Evolutionary conservation across 2,797 vertebrate species (phyloP).

Genomic region (Pseudochirops cupreus): DNA sequence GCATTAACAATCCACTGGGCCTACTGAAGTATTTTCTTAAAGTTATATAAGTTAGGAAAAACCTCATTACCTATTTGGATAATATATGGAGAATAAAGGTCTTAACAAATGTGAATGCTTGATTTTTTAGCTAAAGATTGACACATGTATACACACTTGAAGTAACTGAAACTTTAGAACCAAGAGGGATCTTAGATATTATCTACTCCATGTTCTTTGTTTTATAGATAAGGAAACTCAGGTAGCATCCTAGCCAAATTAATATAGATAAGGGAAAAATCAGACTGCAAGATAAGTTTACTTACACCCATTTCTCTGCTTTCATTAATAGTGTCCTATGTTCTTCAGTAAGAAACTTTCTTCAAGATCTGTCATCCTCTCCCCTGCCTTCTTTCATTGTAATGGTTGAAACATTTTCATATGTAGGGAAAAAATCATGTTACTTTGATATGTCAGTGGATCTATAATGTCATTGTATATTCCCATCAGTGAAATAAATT

Average conservation of each 20-base stretch:
- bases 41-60: slow-evolving; percentile 21
- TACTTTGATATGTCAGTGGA: background rate
- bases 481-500: background rate
- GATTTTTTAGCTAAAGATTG: slow-evolving; percentile 6
- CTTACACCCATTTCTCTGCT: background rate
- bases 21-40: background rate
- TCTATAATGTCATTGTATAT: background rate
- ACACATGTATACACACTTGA: background rate
- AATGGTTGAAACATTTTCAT: background rate
- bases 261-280: background rate
- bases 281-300: background rate
- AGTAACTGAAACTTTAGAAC: slow-evolving; percentile 30
- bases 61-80: background rate
- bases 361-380: background rate
- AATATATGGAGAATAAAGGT: background rate
- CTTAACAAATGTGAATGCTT: slow-evolving; percentile 8
- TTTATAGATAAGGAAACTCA: slow-evolving; percentile 21
- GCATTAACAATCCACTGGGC: background rate
- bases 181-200: background rate
- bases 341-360: background rate
- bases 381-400: background rate
- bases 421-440: too few species aligned
- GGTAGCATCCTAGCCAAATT: background rate
- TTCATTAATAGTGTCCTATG: background rate
- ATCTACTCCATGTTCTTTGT: background rate